Evolutionary conservation across 30 jellyfish, hydroid and myxozoan genomes (phyloP).

Genomic region (Mastigias papua): DNA sequence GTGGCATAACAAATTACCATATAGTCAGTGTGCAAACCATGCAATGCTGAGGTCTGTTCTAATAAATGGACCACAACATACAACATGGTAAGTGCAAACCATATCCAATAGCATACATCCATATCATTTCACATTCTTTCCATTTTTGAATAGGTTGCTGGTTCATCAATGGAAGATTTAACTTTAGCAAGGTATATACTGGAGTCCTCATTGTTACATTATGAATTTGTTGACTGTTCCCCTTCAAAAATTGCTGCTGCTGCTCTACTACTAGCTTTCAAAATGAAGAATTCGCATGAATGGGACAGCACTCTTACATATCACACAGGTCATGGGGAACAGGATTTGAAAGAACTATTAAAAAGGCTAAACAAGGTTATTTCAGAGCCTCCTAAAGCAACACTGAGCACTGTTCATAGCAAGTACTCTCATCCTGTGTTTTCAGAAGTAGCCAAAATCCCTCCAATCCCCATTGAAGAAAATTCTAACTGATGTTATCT

Average conservation of each 20-base stretch:
- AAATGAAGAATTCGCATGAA: constrained; percentile 73
- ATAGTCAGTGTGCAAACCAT: too few species aligned
- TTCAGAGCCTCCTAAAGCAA: constrained; percentile 67
- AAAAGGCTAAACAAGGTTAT: constrained; percentile 70
- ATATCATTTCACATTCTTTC: background rate
- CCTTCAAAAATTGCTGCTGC: constrained; percentile 93
- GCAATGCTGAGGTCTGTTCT: too few species aligned
- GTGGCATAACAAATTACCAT: too few species aligned
- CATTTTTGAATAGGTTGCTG: constrained; percentile 80
- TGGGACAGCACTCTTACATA: constrained; percentile 91
- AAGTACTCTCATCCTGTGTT: constrained; percentile 93
- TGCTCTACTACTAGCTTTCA: constrained; percentile 80
- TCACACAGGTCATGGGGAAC: constrained; percentile 87
- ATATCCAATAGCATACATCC: background rate
- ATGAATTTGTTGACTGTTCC: constrained; percentile 80
- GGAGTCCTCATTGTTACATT: constrained; percentile 84
- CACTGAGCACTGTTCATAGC: constrained; percentile 73
- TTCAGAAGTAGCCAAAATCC: constrained; percentile 94
- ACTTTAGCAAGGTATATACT: constrained; percentile 91
- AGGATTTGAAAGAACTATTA: constrained; percentile 69
- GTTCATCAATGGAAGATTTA: constrained; percentile 78
- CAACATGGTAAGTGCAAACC: too few species aligned
- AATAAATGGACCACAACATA: too few species aligned
- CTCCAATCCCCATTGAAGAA: constrained; percentile 45
- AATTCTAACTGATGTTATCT: background rate